Conservation (phyloP, 2,113 vertebrate genomes). For the Cepphus grylle region DNA sequence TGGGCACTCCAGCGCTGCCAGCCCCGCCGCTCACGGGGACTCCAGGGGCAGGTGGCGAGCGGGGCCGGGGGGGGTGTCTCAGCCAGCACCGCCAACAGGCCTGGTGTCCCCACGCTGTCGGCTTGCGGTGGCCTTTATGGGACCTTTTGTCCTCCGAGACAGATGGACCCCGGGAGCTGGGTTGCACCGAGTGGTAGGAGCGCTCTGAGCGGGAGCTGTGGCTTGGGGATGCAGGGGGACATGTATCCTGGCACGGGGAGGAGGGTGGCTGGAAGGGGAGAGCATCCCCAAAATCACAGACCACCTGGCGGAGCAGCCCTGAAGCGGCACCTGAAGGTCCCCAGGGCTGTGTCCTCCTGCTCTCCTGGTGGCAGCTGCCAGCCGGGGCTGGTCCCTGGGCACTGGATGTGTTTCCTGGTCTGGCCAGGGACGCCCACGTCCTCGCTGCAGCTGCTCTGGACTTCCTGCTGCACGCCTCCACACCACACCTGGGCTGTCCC, state of each 20-base stretch:
- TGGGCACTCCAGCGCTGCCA: neutral
- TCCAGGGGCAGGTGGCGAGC: fast-evolving
- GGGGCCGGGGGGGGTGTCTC: neutral
- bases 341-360: neutral
- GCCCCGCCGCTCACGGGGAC: fast-evolving
- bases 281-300: neutral
- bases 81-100: neutral
- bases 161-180: neutral
- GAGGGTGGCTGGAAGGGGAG: neutral
- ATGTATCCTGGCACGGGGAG: fast-evolving
- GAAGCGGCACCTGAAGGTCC: neutral
- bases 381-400: neutral
- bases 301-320: fast-evolving
- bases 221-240: neutral
- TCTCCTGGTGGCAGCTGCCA: neutral
- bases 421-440: neutral
- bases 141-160: neutral
- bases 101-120: fast-evolving
- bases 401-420: neutral
- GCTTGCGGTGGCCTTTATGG: neutral
- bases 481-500: neutral
- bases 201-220: neutral
- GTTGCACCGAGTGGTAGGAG: neutral
- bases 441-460: neutral
- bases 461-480: neutral